Base-by-base conservation (phyloP, 2,113 vertebrate genomes). In the Malurus elegans region DNA sequence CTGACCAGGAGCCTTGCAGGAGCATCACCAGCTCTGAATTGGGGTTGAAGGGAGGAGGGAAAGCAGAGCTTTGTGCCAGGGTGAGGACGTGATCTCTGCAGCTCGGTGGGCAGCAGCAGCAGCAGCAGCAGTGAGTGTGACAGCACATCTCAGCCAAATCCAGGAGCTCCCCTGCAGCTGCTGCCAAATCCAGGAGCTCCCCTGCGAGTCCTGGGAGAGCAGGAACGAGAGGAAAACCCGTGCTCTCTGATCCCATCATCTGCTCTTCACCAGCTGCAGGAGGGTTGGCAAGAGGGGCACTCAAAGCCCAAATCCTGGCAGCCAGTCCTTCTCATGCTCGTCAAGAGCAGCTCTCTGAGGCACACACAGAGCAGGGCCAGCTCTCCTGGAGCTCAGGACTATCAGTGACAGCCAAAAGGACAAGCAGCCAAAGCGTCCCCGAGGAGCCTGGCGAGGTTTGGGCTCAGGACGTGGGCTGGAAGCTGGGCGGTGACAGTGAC, bases 341-440 rank as follows among this genome's bases (percentile, higher is more conserved):
- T 78, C 40, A 42, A 18, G 64, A 34, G 40, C 17, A 51, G 56
- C 12, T 58, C 66, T 79, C 74, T 57, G 56, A n/a, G 24, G 31
- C 42, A 25, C 72, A 61, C 58, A 36, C 8, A 44, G 29, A 18
- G 40, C 53, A 24, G 0, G 1, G 62, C 61, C 66, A 65, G 38
- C 42, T 80, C 23, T 79, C 54, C 67, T 79, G 60, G 48, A 73
- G 44, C 19, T 70, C 31, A 47, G 38, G n/a, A 2, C 45, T 48
- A 11, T 44, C 48, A 45, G 42, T 6, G 50, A 21, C 28, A 34
- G 29, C 45, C 29, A 29, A 28, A 87, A 53, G 21, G 34, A 69
- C 0, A 0, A 48, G 32, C 44, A 92, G 62, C 45, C 48, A 70
- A 78, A 86, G n/a, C 0, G 0, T 4, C 21, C 60, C 67, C 1